Base-by-base conservation (phyloP, 2,113 vertebrate species). In the Lipophrys pholis region DNA sequence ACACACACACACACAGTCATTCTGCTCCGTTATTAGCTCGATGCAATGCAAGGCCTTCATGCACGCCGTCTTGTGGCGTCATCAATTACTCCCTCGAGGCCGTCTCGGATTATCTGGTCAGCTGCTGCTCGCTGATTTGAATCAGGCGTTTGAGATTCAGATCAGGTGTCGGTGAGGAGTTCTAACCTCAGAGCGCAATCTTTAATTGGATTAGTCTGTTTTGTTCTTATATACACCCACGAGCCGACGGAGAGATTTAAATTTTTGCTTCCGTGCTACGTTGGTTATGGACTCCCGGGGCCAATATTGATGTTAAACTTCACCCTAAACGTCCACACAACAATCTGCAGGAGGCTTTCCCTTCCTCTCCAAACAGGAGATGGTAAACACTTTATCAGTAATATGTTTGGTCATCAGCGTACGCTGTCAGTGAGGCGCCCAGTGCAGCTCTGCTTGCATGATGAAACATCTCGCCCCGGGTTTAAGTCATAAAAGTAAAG, bases 401-500 rank as follows among this genome's bases (percentile, higher is more conserved):
- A 66, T 61, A 14, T 16, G 54, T 66, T 82, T 56, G 71, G 61
- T 81, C 85, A 72, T 79, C 69, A n/a, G 11, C 48, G 6, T 49
- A 51, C 38, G 16, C 58, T 43, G 63, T 80, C 73, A 85, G 81
- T 76, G 73, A 71, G 71, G 62, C 66, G 21, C 72, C 53, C 73
- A 76, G 83, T 81, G 61, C 86, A 88, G 85, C 70, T 81, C 69
- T 79, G 80, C 81, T 59, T 75, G 65, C 58, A 75, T 90, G 90
- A 93, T 78, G 35, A 69, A 89, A 82, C 58, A 67, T 92, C 81
- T 85, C 66, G 76, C 79, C 81, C 63, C 88, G 46, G 85, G 90
- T 93, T 92, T 82, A 90, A 93, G 93, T 92, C 93, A 94, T 92
- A 92, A 93, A 94, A 93, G 78, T 90, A 86, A 84, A 91, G 91